Conservation (phyloP, 2,888 invertebrate genomes). For the Nycteola revayana region DNA sequence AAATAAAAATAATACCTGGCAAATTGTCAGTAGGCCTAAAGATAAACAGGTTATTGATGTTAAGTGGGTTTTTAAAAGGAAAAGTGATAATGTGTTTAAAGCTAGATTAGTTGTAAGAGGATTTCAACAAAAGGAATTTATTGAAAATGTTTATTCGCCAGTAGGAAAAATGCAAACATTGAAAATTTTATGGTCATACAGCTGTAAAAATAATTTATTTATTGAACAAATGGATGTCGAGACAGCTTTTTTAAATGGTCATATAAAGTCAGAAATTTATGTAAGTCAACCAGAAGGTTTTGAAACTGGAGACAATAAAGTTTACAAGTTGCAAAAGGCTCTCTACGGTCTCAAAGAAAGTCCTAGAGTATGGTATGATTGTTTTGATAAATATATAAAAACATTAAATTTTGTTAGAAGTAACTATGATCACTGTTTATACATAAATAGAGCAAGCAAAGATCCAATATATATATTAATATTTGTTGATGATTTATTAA, state of each 20-base stretch:
- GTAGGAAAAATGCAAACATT: conserved; percentile 38
- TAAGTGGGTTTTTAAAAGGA: conserved; percentile 38
- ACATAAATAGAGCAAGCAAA: conserved; percentile 18
- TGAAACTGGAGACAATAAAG: conserved; percentile 30
- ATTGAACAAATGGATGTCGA: conserved; percentile 18
- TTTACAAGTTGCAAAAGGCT: conserved; percentile 36
- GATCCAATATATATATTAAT: conserved; percentile 27
- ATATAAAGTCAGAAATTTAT: conserved; percentile 31
- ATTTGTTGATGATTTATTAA: too few species aligned
- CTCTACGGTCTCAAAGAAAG: conserved; percentile 34
- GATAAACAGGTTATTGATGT: conserved; percentile 37
- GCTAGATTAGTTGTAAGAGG: conserved; percentile 18
- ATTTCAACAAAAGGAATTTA: conserved; percentile 19
- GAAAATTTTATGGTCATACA: conserved; percentile 21
- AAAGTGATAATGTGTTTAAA: conserved; percentile 19
- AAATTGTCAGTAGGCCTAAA: conserved; percentile 32
- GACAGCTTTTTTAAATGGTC: too few species aligned
- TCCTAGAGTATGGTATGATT: conserved; percentile 30
- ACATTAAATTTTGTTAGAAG: conserved; percentile 23
- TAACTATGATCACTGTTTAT: conserved; percentile 29
- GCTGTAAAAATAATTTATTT: conserved; percentile 29
- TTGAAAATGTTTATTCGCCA: conserved; percentile 25
- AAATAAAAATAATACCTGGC: conserved; percentile 39
- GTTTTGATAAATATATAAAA: conserved; percentile 14
- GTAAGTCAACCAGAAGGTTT: conserved; percentile 38